A percentile compares a stretch with the other conserved stretches of the same genome.
Conservation (phyloP, 2,113 vertebrate genomes). For the Gallinago paraguaiae region DNA sequence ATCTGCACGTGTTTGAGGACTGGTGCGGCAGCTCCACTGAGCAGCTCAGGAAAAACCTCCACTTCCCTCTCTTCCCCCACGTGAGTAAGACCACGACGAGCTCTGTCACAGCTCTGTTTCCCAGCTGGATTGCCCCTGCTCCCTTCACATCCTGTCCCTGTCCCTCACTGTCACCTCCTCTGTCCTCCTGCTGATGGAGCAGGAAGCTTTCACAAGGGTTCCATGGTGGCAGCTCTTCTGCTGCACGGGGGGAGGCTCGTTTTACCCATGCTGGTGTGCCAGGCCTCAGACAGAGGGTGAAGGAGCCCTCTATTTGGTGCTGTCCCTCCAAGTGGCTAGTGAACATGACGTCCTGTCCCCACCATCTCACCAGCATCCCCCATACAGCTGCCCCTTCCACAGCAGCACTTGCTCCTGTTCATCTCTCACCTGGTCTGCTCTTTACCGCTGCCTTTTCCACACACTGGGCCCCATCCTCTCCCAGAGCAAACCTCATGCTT, state of each 20-base stretch:
- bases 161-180: background rate
- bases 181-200: background rate
- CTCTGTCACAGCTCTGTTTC: background rate
- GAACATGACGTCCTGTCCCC: rapidly evolving
- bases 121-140: background rate
- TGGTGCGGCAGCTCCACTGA: slow-evolving; percentile 89
- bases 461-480: background rate
- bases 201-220: background rate
- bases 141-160: rapidly evolving
- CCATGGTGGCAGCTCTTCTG: background rate
- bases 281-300: rapidly evolving
- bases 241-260: rapidly evolving
- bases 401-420: background rate
- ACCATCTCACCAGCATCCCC: background rate
- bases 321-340: background rate
- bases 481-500: background rate
- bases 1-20: slow-evolving; percentile 94
- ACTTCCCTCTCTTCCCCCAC: slow-evolving; percentile 90
- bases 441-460: background rate
- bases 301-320: background rate
- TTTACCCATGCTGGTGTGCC: background rate
- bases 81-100: slow-evolving; percentile 74
- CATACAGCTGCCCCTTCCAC: background rate
- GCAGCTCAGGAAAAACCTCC: slow-evolving; percentile 86
- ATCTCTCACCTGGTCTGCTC: background rate